Percentiles rank a stretch among this genome's conserved stretches.
These are phyloP conservation scores for Hydropsyche betteni DNA, from an alignment of 2,888 invertebrate species.

Conservation along the genomic window DNA sequence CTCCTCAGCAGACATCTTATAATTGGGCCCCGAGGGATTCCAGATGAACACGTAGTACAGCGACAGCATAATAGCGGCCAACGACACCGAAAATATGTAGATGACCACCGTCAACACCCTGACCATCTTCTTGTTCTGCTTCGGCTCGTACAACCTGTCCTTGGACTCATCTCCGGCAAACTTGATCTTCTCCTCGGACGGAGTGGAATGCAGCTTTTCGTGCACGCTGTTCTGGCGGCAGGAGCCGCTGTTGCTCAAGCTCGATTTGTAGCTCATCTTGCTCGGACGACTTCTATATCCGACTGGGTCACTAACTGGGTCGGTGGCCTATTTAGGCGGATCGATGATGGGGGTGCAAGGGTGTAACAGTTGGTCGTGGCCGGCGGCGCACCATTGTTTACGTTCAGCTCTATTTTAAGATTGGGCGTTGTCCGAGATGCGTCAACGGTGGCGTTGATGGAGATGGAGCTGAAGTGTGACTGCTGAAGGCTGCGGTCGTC, in stretches of 20 bases:
- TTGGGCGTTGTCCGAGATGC: background rate
- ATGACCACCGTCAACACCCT: constrained; percentile 92
- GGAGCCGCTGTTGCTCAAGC: constrained; percentile 63
- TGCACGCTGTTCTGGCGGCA: constrained; percentile 55
- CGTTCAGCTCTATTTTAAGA: background rate
- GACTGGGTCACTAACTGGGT: constrained; percentile 21
- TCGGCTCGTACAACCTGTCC: constrained; percentile 81
- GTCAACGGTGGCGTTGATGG: background rate
- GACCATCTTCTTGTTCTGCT: constrained; percentile 87
- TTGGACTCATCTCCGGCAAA: constrained; percentile 72
- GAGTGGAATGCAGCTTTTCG: constrained; percentile 53
- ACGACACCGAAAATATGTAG: constrained; percentile 92
- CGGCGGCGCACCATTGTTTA: constrained; percentile 30
- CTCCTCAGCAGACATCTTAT: too few relatives aligned
- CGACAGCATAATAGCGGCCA: constrained; percentile 92
- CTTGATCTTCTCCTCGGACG: constrained; percentile 70
- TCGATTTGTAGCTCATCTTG: constrained; percentile 69
- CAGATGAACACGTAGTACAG: constrained; percentile 95
- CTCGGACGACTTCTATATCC: constrained; percentile 53
- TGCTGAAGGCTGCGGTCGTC: background rate
- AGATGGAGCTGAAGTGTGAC: background rate
- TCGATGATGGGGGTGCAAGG: constrained; percentile 37
- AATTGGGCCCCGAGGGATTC: constrained; percentile 77
- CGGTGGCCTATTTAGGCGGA: constrained; percentile 44
- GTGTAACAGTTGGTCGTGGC: constrained; percentile 20